Base-by-base conservation (phyloP, 2,888 invertebrate species). In the Calephelis perditalis region DNA sequence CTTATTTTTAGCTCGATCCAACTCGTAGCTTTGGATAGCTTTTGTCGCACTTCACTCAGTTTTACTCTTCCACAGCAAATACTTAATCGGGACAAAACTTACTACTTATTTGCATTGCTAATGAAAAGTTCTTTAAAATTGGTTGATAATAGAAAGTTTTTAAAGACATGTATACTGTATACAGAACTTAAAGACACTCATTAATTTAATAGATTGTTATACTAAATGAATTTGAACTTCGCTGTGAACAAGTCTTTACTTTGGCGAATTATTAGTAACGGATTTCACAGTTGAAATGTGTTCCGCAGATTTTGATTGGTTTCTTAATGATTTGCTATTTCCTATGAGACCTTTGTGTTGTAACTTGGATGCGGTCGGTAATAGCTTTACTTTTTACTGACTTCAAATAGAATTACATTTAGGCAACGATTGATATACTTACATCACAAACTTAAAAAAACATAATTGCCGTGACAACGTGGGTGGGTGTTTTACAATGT, bases 261-360 rank as follows among this genome's bases (percentile, higher is more conserved):
- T 43, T 52, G 26, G 9, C 49, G 44, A 43, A 47, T 47, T 54
- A 37, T 59, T 35, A 12, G 59, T 43, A 59, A 59, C 11, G 7
- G 46, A 37, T 37, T 57, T 46, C 46, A 59, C 46, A 59, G 55
- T 55, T 36, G 55, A 60, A 60, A 56, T 60, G 55, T 60, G 46
- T 60, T 59, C 58, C 43, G 58, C 52, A 43, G 52, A 52, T 58
- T 57, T 44, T 60, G 59, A 60, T 60, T 60, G 46, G 59, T 60
- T 60, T 56, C 46, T 46, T 56, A 60, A 60, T 47, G 37, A 60
- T 59, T 59, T 36, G 35, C 59, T n/a, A 26, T 43, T 40, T 43
- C 44, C 45, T 45, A 57, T 57, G 11, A 57, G 44, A 26, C 3
- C 45, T 45, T 46, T 45, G 58, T 60, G 59, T 56, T 37, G 59